Evolutionary conservation across 2,113 vertebrate species (phyloP).

Genomic region (Desmodus rotundus): DNA sequence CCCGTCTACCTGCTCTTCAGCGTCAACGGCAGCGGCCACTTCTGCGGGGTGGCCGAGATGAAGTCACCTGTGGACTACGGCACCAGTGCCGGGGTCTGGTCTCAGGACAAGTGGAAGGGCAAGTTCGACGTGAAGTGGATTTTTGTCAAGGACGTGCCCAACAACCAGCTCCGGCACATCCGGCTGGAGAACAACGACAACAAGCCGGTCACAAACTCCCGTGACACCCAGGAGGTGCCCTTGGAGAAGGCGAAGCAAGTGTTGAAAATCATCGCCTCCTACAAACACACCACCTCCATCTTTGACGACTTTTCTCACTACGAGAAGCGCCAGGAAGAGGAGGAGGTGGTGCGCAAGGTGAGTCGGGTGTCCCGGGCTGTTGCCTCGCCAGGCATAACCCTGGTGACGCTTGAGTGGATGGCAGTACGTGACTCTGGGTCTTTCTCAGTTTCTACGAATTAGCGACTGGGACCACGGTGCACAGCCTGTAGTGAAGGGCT

Average conservation of each 20-base stretch:
- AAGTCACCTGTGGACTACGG: conserved; percentile 98
- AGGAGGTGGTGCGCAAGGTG: conserved; percentile 96
- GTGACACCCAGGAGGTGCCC: conserved; percentile 98
- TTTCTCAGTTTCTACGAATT: too few relatives aligned
- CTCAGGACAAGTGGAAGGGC: conserved; percentile 99
- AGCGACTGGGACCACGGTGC: neutral
- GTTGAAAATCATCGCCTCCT: conserved; percentile 96
- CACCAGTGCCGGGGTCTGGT: conserved; percentile 98
- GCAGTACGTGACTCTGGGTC: neutral
- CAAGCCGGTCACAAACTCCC: conserved; percentile 99
- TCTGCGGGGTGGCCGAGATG: conserved; percentile 98
- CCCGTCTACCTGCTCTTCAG: conserved; percentile 97
- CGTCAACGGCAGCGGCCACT: conserved; percentile 98
- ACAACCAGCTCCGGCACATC: conserved; percentile 98
- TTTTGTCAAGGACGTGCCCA: conserved; percentile 99
- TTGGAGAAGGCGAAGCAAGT: conserved; percentile 98
- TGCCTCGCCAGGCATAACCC: neutral
- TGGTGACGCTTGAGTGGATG: too few relatives aligned
- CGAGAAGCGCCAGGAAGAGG: conserved; percentile 95
- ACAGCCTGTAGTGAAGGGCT: neutral
- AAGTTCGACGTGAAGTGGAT: conserved; percentile 99
- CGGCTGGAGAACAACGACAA: conserved; percentile 99
- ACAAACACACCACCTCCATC: conserved; percentile 99
- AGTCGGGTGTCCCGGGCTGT: neutral
- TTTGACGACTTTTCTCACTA: conserved; percentile 99